Evolutionary conservation across 2,797 vertebrate species (phyloP), one percentile per base, ranked within the genome.

Genomic region (Geotria australis): DNA sequence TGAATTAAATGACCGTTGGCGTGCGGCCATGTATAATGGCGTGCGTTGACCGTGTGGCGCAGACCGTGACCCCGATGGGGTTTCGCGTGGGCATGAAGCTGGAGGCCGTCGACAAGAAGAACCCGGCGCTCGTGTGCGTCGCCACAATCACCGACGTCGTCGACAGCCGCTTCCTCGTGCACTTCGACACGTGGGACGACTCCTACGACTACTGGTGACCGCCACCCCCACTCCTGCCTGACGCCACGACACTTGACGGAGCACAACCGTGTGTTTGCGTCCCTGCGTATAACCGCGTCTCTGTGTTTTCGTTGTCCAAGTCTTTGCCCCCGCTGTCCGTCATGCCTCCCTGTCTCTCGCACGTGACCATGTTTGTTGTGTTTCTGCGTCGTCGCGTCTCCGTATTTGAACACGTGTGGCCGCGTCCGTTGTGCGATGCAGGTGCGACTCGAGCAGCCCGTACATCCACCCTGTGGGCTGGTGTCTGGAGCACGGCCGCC

Each of bases 101-200:
- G 6, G 91, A 98, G 65, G 91, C 91, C 0, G 86, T 98, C 8
- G 91, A 98, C 65, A 83, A 85, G 47, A 95, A 93, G 91, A 98
- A 98, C 69, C 91, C 91, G 1, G 94, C 85, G 46, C 78, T 98
- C 57, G 76, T 96, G 69, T 98, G 91, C 2, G 91, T 98, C 60
- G 91, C 91, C 66, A 96, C 85, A 3, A 79, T 98, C 68, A 94
- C 86, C 1, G 89, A 95, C 0, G 73, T 84, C 63, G 84, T 96
- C 62, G 81, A 83, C 48, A 65, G 75, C 61, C 80, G 79, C 58
- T 94, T 98, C 69, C 76, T 98, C 64, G 86, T 98, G 70, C 91
- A 98, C 71, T 98, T 98, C 65, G 91, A 98, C 70, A 91, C 94
- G 76, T 98, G 91, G 91, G 91, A 94, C 38, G 91, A 98, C 67